Conservation (phyloP, 2,113 vertebrate species). For the Rhagologus leucostigma region DNA sequence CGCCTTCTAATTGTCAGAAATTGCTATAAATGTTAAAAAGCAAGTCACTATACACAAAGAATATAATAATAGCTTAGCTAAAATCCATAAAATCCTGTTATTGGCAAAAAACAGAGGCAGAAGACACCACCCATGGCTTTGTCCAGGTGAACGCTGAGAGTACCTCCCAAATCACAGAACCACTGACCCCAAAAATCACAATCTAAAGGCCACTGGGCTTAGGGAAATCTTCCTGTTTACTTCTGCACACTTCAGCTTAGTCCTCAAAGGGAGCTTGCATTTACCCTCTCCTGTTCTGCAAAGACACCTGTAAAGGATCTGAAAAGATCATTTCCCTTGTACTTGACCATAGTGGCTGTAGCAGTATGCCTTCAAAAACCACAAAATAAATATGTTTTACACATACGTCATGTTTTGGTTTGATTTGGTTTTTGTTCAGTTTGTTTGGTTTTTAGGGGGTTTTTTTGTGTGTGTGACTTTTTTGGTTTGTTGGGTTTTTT, state of each 20-base stretch:
- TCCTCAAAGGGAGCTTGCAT: neutral
- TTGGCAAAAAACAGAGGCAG: neutral
- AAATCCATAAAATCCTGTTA: neutral
- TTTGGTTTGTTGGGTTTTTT: neutral
- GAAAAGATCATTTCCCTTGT: neutral
- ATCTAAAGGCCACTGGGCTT: neutral
- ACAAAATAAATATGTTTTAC: rapidly evolving
- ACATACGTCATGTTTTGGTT: neutral
- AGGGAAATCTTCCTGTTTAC: neutral
- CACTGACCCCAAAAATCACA: neutral
- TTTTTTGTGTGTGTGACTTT: neutral
- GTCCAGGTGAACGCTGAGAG: neutral
- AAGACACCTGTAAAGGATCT: neutral
- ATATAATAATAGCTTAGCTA: neutral
- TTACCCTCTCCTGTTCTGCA: neutral
- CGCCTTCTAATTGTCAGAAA: neutral
- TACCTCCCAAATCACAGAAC: neutral
- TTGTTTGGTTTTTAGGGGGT: rapidly evolving
- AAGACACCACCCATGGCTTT: neutral
- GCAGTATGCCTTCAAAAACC: neutral
- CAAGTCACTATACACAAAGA: neutral
- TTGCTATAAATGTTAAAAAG: neutral
- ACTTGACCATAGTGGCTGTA: neutral
- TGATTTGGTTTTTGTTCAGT: neutral
- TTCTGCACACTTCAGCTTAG: neutral